phyloP scores from a whole-genome alignment of 2,888 invertebrate species.

The Antitype chi region DNA sequence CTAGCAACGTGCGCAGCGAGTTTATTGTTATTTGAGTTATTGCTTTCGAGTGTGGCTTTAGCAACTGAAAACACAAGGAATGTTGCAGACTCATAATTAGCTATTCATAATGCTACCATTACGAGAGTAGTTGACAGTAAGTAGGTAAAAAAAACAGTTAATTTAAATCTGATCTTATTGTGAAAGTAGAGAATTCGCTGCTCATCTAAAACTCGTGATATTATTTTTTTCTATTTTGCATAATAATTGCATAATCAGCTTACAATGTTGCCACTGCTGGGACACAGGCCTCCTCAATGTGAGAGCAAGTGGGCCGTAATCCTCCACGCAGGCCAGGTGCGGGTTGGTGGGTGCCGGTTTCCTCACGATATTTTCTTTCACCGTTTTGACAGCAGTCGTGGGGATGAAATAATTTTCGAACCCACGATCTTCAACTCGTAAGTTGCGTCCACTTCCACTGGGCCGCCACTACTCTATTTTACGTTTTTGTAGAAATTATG shows the following conservation, averaged over 20 bases:
- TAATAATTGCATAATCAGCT: too few species aligned
- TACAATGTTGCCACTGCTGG: too few species aligned
- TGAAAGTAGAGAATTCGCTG: not conserved
- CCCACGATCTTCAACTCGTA: too few species aligned
- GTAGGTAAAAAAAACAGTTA: not conserved
- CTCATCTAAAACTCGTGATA: not conserved
- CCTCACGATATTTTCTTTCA: too few species aligned
- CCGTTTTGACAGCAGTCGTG: too few species aligned
- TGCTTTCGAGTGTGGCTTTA: slow-evolving; percentile 93
- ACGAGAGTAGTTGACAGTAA: not conserved
- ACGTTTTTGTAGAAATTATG: not conserved
- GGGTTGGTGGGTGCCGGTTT: too few species aligned
- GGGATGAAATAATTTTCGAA: too few species aligned
- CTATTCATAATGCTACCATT: not conserved
- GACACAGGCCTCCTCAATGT: too few species aligned
- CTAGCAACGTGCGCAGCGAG: slow-evolving; percentile 89
- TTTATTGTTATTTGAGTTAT: slow-evolving; percentile 92
- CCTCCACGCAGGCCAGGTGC: too few species aligned
- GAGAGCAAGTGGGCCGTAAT: too few species aligned
- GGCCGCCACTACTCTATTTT: too few species aligned
- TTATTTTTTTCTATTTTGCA: not conserved
- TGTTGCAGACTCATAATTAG: not conserved
- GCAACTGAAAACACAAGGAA: slow-evolving; percentile 77
- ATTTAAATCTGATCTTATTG: not conserved
- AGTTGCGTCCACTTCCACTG: too few species aligned